Base-by-base conservation (phyloP, 1,140 invertebrate species). In the Anastrepha obliqua region DNA sequence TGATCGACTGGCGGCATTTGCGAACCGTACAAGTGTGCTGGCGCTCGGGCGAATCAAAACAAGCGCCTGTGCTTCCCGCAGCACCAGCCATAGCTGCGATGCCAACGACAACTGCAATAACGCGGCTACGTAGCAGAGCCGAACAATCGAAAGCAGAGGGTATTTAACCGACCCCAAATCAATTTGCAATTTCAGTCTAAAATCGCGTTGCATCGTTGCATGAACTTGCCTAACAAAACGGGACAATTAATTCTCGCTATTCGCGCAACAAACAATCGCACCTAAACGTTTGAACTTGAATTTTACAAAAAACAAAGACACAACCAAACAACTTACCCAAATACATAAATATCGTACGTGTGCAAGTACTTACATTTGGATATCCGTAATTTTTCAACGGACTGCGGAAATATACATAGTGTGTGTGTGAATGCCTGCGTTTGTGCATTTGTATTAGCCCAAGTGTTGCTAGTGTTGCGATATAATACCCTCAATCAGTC, bases 141-240 rank as follows among this genome's bases (percentile, higher is more conserved):
- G 58, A 88, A 89, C 89, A 90, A 91, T 90, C 90, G 91, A 90
- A 92, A 91, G 91, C 91, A 92, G 91, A 92, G 91, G 91, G 91
- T 92, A 92, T 92, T 92, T 92, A 92, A 92, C 91, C 91, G 91
- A 92, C 91, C 91, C 90, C 91, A 92, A 92, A 92, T 92, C 91
- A 92, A 91, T 92, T 92, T 92, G 91, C 91, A 92, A 92, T 92
- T 92, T 92, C 91, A 92, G 91, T 92, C 91, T 91, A 92, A 91
- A 91, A 91, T 91, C 91, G 91, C 91, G 90, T 92, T 92, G 91
- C 91, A 92, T 90, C 91, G 90, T 91, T 92, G 91, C 91, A 92
- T 89, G 91, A 92, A 91, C 91, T 91, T 67, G 0, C 47, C 29
- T 47, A 85, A 81, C 44, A 74, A 78, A 78, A 17, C n/a, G 39